Percentiles rank a stretch among this genome's conserved stretches.
Evolutionary conservation across 2,113 vertebrate species (phyloP).

Genomic region (Campylomormyrus tamandua): DNA sequence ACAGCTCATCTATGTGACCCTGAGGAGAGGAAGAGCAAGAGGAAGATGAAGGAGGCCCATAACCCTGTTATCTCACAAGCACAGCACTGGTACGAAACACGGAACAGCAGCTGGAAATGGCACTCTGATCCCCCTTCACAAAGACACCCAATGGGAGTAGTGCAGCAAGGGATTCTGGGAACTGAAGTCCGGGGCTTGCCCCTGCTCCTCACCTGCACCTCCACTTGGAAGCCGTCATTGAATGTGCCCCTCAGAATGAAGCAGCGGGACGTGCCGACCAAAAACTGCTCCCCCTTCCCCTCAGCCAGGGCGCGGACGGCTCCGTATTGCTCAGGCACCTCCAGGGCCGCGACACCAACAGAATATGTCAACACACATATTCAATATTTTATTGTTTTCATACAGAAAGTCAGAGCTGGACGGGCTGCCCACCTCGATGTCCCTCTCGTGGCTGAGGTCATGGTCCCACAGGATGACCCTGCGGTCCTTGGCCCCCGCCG

Average conservation of each 20-base stretch:
- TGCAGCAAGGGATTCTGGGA: neutral
- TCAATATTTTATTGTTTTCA: neutral
- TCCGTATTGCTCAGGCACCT: conserved; percentile 97
- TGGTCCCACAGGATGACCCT: conserved; percentile 94
- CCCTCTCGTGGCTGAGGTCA: conserved; percentile 76
- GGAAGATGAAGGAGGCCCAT: neutral
- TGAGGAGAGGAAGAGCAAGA: conserved; percentile 40
- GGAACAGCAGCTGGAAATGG: neutral
- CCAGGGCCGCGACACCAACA: neutral
- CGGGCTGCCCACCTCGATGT: conserved; percentile 75
- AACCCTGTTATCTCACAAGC: neutral
- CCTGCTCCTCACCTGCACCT: conserved; percentile 76
- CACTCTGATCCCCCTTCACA: neutral
- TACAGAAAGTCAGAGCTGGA: neutral
- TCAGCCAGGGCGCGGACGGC: conserved; percentile 87
- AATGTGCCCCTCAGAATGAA: conserved; percentile 91
- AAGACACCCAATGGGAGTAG: neutral
- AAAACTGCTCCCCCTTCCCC: conserved; percentile 86
- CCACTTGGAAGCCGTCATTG: conserved; percentile 85
- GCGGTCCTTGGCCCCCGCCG: conserved; percentile 88
- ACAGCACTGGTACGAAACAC: neutral
- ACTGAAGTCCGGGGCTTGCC: neutral
- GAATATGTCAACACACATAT: neutral
- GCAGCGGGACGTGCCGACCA: conserved; percentile 90
- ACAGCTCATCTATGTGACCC: conserved; percentile 96